Evolutionary conservation across 1,140 invertebrate genomes (phyloP), one percentile per base, ranked within the genome.

Genomic region (Sarcophaga peregrina): DNA sequence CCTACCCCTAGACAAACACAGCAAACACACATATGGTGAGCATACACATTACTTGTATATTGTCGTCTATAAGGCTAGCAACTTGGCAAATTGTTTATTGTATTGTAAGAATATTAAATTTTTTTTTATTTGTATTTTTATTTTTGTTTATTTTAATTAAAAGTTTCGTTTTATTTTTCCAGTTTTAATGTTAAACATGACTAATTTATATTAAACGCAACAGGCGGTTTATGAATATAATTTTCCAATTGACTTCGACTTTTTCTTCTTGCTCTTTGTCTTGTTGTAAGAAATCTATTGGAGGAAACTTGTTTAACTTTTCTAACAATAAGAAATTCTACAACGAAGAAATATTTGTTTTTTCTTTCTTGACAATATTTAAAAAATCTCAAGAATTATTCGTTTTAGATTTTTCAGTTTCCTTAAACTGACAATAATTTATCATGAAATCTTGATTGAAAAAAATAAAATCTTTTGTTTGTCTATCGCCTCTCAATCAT

Each of bases 401-500:
- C 6, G 54, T 37, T 37, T 37, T 37, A 37, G 25, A 8, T 68
- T 68, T 68, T 68, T 68, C 25, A 20, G 62, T 68, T 37, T 68
- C 62, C 62, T 25, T 68, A 68, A 37, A 68, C 62, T 68, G 17
- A n/a, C 62, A 68, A 68, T 68, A 68, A 25, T 68, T 68, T 68
- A 68, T 68, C 62, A 68, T 20, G n/a, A 68, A 20, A 68, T 68
- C 62, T 68, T 25, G 17, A 68, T 68, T 68, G 7, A 37, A 37
- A 4, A 37, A 37, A 37, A 37, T 3, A 8, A 68, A 25, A 68
- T 68, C 62, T 20, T 68, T 37, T 68, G n/a, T 68, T 20, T 5
- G 17, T 20, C 62, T 68, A 68, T 68, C 62, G 62, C 62, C 20
- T 68, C 25, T 37, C 62, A 20, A 68, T 68, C 62, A 68, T 25